Base-by-base conservation (phyloP, 2,113 vertebrate species). In the Muntiacus reevesi region DNA sequence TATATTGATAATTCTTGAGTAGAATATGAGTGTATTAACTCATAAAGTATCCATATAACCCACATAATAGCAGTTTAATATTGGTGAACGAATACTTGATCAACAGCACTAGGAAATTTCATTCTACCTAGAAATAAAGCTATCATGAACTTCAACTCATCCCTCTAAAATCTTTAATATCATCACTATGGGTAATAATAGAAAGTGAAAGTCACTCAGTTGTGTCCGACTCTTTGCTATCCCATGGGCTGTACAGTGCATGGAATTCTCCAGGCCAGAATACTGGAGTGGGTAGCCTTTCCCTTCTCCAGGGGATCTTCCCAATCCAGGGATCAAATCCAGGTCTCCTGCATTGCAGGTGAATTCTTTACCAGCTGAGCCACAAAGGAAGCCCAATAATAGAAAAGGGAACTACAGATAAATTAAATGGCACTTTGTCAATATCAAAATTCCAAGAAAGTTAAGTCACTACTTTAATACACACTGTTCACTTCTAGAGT, bases 181-280 rank as follows among this genome's bases (percentile, higher is more conserved):
- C n/a, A 78, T 81, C 4, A 54, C 16, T 79, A 81, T 9, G 9
- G 1, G 8, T 79, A 87, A 25, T 25, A 74, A 43, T 13, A 87
- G 67, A 54, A 79, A 43, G n/a, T 71, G 17, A 64, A 36, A 67
- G 33, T 19, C 9, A 4, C 33, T 67, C 62, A n/a, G 62, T n/a
- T 1, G 0, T n/a, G 16, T 19, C 33, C 0, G 4, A 67, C 33
- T n/a, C n/a, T 36, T 36, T 74, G n/a, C 67, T 40, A 74, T 40
- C 10, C 19, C 67, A n/a, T n/a, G 33, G 16, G n/a, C 33, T 67
- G 10, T n/a, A 36, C 8, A 6, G 36, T 25, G 67, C 0, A 1
- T 13, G 19, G 10, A 40, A 6, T 74, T 74, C 67, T 74, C 67
- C 67, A 71, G 67, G 9, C 9, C 67, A 71, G 67, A 71, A 71